Conservation (phyloP, 1,140 invertebrate genomes). For the Ceratoteleas bidentatus region DNA sequence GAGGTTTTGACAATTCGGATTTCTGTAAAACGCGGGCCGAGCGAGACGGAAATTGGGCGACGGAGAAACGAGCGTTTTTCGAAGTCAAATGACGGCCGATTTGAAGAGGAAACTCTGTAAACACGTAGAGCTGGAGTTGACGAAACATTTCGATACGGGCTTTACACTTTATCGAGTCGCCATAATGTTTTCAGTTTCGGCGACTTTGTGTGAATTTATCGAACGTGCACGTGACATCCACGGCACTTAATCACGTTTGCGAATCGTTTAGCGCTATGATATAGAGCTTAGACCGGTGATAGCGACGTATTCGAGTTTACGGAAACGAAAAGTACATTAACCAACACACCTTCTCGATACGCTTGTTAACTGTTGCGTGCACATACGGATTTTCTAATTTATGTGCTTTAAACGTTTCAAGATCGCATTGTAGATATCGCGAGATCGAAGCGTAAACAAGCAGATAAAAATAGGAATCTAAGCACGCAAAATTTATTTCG, state of each 20-base stretch:
- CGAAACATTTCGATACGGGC: slow-evolving; percentile 3
- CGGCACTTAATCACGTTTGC: slow-evolving; percentile 10
- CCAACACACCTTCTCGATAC: slow-evolving; percentile 8
- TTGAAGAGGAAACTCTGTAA: not conserved
- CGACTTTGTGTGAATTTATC: slow-evolving; percentile 18
- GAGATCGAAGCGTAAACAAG: not conserved
- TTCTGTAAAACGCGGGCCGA: not conserved
- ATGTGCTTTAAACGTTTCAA: not conserved
- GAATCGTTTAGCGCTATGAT: slow-evolving; percentile 7
- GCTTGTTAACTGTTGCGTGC: slow-evolving; percentile 27
- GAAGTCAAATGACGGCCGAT: not conserved
- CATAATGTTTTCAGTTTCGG: slow-evolving; percentile 7
- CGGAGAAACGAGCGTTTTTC: not conserved
- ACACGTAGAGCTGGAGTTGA: not conserved
- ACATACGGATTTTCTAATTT: slow-evolving; percentile 15
- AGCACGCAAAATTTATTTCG: not conserved
- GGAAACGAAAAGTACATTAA: slow-evolving; percentile 33
- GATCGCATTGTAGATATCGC: slow-evolving; percentile 2
- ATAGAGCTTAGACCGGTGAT: slow-evolving; percentile 16
- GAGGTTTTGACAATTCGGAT: not conserved
- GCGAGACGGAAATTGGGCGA: too few species aligned
- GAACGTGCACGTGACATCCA: slow-evolving; percentile 3
- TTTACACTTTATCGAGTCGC: slow-evolving; percentile 4
- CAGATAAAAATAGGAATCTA: not conserved
- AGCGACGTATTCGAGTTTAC: slow-evolving; percentile 16